Evolutionary conservation across 1,140 invertebrate genomes (phyloP).

Genomic region (Berghia stephanieae): DNA sequence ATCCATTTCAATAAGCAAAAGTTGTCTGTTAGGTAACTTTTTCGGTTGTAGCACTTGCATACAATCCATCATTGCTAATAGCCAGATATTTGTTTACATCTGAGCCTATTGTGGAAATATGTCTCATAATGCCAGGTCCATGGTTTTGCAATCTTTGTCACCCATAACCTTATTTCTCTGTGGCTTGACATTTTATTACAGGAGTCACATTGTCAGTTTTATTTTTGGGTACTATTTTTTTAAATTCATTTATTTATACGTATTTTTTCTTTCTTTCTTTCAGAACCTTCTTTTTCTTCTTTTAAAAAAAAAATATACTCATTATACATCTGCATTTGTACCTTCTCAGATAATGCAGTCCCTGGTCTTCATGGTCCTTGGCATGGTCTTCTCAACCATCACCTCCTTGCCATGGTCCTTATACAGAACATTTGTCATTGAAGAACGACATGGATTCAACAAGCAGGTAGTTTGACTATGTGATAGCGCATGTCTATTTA

Average conservation of each 20-base stretch:
- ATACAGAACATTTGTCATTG: slow-evolving; percentile 94
- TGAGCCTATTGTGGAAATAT: too few relatives aligned
- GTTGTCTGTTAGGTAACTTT: too few relatives aligned
- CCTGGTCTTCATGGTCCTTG: slow-evolving; percentile 80
- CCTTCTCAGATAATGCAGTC: slow-evolving; percentile 66
- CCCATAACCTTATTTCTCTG: too few relatives aligned
- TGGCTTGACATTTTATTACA: too few relatives aligned
- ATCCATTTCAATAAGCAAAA: too few relatives aligned
- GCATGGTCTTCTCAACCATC: slow-evolving; percentile 77
- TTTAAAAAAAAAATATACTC: neutral
- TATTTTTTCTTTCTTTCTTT: neutral
- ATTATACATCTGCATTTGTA: neutral
- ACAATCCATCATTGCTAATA: too few relatives aligned
- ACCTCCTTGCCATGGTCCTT: slow-evolving; percentile 85
- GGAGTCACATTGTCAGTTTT: too few relatives aligned
- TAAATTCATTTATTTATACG: neutral
- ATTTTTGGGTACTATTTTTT: neutral
- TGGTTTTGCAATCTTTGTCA: too few relatives aligned
- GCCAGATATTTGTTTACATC: too few relatives aligned
- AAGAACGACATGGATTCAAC: slow-evolving; percentile 98
- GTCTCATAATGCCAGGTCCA: too few relatives aligned
- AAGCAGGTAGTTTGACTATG: slow-evolving; percentile 79
- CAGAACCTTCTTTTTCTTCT: neutral
- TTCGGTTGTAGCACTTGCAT: too few relatives aligned
- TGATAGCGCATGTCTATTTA: too few relatives aligned